Evolutionary conservation across 1,140 invertebrate species (phyloP).

Genomic region (Drosophila kikkawai): DNA sequence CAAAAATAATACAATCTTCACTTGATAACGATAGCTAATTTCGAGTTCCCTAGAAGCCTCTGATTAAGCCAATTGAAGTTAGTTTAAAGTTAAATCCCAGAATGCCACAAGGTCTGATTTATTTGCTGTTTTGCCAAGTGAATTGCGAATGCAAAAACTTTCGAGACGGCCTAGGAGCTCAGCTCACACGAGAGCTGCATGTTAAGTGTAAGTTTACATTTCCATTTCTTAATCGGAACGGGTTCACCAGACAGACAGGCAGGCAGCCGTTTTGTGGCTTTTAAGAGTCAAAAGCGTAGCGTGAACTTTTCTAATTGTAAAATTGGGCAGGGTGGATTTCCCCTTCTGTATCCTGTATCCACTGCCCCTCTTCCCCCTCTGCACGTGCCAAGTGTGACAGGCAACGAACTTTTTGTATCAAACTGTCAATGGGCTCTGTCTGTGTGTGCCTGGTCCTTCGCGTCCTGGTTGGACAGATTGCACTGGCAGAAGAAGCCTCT

Average conservation of each 20-base stretch:
- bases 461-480: constrained; percentile 3
- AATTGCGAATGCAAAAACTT: constrained; percentile 62
- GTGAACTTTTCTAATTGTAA: constrained; percentile 62
- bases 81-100: background rate
- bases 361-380: background rate
- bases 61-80: constrained; percentile 16
- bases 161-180: constrained; percentile 38
- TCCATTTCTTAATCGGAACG: constrained; percentile 5
- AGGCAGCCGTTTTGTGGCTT: constrained; percentile 46
- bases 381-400: constrained; percentile 53
- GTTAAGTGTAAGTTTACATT: constrained; percentile 45
- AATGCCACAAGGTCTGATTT: constrained; percentile 39
- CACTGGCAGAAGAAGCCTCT: background rate
- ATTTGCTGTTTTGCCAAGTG: constrained; percentile 49
- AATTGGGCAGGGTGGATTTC: constrained; percentile 42
- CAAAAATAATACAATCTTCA: background rate
- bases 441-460: constrained; percentile 16
- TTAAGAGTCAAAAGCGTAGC: constrained; percentile 36
- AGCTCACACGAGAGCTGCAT: constrained; percentile 47
- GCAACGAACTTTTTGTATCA: constrained; percentile 63
- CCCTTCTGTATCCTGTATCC: constrained; percentile 12
- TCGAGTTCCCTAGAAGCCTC: too few species aligned
- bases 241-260: constrained; percentile 1
- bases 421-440: constrained; percentile 53
- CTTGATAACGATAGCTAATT: background rate